Base-by-base conservation (phyloP, 2,113 vertebrate genomes). In the Amblyornis subalaris region DNA sequence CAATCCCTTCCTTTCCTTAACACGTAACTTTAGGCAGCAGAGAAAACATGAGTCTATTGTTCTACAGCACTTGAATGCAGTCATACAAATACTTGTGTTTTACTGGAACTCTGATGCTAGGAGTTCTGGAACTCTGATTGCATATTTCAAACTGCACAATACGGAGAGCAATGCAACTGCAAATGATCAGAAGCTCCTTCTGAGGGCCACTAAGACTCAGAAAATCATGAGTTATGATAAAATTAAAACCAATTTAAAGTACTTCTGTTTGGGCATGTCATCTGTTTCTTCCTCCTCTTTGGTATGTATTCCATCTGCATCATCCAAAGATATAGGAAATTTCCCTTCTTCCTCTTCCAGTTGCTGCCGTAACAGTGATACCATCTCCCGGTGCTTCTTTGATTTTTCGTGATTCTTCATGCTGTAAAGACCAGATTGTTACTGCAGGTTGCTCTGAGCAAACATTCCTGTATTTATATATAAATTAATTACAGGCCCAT, bases 381-480 rank as follows among this genome's bases (percentile, higher is more conserved):
- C 98, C 98, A 99, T 98, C 95, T 99, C 99, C 71, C 98, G 97
- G 89, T 99, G 99, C 92, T 99, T 99, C 97, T 99, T 99, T 31
- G 99, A 99, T 87, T 99, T 99, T 54, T 99, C 98, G 0, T 99
- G 99, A 88, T 99, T 99, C 95, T 97, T 98, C 98, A 99, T 98
- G 31, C 99, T 99, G 97, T 55, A 80, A 94, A 80, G 81, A 94
- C 58, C 38, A 94, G 24, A 33, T 31, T 4, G 4, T 60, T 64
- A 93, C 38, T 60, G 20, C 65, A 87, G 14, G 26, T 38, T 73
- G 26, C 22, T 89, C n/a, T 62, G 22, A 73, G 51, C 36, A 94
- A 55, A 55, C 45, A 18, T 0, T 15, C 8, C 18, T 76, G 4
- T 8, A 70, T 25, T 91, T 44, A 47, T 23, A 66, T 16, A 28